A percentile compares a stretch with the other conserved stretches of the same genome.
phyloP scores from a whole-genome alignment of 2,113 vertebrate genomes.

The Trematocara unimaculatum region DNA sequence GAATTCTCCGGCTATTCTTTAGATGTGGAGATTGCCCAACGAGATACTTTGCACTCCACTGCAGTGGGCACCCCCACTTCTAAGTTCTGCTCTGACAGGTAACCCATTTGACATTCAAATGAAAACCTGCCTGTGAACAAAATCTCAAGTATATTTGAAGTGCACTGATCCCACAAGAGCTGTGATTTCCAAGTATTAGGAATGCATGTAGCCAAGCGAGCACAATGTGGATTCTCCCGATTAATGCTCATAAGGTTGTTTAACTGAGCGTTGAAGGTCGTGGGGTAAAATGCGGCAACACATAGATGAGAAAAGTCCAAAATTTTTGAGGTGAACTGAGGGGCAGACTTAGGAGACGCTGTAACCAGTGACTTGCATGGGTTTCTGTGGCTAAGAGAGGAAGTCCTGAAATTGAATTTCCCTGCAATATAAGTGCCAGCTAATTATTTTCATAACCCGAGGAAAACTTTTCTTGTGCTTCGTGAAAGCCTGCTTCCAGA shows the following conservation, averaged over 20 bases:
- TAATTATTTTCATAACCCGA: not conserved
- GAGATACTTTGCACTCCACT: not conserved
- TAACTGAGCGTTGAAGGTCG: conserved; percentile 7
- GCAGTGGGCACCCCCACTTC: not conserved
- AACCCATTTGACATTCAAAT: conserved; percentile 38
- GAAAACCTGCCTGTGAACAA: not conserved
- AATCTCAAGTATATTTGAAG: conserved; percentile 22
- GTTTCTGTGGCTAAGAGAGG: not conserved
- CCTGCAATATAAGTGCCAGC: not conserved
- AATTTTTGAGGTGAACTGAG: not conserved
- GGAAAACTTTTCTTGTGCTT: not conserved
- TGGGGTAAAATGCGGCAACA: not conserved
- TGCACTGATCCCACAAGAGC: conserved; percentile 37
- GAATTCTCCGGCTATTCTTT: not conserved
- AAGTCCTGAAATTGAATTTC: not conserved
- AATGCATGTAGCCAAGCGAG: conserved; percentile 21
- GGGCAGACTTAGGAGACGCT: not conserved
- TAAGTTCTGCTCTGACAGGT: conserved; percentile 24
- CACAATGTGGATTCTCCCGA: conserved; percentile 12
- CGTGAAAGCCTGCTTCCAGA: not conserved
- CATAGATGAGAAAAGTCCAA: not conserved
- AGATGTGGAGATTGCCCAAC: conserved; percentile 7
- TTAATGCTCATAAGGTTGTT: conserved; percentile 19
- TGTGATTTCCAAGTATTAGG: conserved; percentile 14
- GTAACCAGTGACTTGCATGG: not conserved